These are phyloP conservation scores for Stomatorhinus ivindoensis DNA, from an alignment of 2,113 vertebrate genomes.

Conservation along the genomic window DNA sequence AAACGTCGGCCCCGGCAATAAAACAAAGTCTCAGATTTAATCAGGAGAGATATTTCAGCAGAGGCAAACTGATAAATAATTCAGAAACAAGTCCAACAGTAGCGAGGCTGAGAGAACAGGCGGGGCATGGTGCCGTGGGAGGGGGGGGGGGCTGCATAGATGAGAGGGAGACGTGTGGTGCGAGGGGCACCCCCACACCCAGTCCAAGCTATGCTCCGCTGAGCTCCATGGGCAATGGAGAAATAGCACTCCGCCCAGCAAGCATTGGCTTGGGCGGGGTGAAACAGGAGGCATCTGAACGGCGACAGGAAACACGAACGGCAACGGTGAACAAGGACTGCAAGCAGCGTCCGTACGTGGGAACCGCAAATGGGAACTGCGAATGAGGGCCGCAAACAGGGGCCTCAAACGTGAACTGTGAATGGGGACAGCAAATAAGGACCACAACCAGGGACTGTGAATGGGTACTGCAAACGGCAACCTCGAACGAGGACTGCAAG, in stretches of 20 bases:
- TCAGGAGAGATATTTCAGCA: constrained; percentile 58
- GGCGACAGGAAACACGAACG: neutral
- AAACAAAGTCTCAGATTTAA: constrained; percentile 58
- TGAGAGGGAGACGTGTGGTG: neutral
- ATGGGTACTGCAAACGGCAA: no score
- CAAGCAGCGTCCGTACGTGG: no score
- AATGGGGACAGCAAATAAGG: neutral
- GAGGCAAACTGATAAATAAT: constrained; percentile 62
- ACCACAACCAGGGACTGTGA: neutral
- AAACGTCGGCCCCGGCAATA: constrained; percentile 49
- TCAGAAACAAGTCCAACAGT: constrained; percentile 50
- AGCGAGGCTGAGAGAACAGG: constrained; percentile 13
- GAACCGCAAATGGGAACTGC: neutral
- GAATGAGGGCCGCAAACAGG: neutral
- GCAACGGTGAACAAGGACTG: neutral
- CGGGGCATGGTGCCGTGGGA: constrained; percentile 31
- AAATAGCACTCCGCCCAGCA: neutral
- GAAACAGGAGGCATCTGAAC: neutral
- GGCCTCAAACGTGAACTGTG: neutral
- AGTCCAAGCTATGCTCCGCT: neutral
- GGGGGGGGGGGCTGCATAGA: neutral
- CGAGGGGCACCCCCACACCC: neutral
- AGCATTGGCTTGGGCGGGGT: neutral
- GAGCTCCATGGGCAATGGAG: neutral
- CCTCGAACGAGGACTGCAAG: no score